Evolutionary conservation across 1,140 invertebrate species (phyloP), one percentile per base, ranked within the genome.

Genomic region (Diorhabda elongata): DNA sequence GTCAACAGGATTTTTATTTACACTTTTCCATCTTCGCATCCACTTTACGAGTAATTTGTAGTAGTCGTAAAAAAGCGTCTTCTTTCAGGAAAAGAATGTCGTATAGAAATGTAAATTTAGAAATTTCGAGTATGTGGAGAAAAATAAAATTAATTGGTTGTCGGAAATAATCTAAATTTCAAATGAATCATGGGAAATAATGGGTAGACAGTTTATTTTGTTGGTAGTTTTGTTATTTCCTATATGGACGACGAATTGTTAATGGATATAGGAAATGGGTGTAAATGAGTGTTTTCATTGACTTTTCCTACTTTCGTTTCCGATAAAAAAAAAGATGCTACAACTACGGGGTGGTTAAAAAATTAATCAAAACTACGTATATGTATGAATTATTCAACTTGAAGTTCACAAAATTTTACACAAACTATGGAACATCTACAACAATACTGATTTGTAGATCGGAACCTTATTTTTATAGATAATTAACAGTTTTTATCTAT

Each of bases 101-200:
- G 47, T 52, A 52, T 2, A 61, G 59, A 26, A 26, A 42, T 61
- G 59, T 61, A 26, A 42, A 61, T 61, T 61, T 61, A 61, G 26
- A 26, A 26, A 42, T 9, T 61, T 42, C 4, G 59, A 61, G 42
- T 61, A 61, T 61, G 59, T 61, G 47, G 59, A 9, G 59, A 42
- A 42, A 42, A 61, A 41, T 7, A 61, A 61, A 61, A 61, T 26
- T 61, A 26, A 8, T n/a, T 61, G 8, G 26, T 42, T 42, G 59
- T 61, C 59, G 59, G 59, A 61, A 61, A 61, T 61, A 61, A 61
- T 61, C 59, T 42, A 61, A 9, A 61, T 8, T 42, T 42, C 42
- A 6, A 9, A 61, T 61, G 9, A 61, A 61, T 61, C 59, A 61
- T 61, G 26, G 26, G 59, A 61, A 61, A 61, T 61, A 42, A 61